phyloP scores from a whole-genome alignment of 2,113 vertebrate species.

The Pangasianodon hypophthalmus region DNA sequence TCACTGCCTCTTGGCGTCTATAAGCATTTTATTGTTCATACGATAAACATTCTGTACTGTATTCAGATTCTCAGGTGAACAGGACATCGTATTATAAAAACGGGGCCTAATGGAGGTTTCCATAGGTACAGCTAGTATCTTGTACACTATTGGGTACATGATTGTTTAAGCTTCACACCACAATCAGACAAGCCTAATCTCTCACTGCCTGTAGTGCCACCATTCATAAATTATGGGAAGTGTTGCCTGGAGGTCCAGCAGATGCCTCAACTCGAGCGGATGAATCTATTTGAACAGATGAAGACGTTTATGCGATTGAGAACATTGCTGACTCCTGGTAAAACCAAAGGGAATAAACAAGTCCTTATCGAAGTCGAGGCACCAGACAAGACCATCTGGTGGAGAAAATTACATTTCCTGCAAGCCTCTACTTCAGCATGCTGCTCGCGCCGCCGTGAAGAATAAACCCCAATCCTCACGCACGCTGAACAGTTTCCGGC shows the following conservation, averaged over 20 bases:
- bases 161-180: background rate
- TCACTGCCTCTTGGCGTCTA: slow-evolving; percentile 7
- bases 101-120: background rate
- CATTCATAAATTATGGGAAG: slow-evolving; percentile 17
- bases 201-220: background rate
- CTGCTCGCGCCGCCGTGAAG: slow-evolving; percentile 38
- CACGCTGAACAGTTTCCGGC: slow-evolving; percentile 34
- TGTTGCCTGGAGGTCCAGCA: slow-evolving; percentile 16
- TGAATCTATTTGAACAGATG: slow-evolving; percentile 24
- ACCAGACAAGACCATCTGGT: slow-evolving; percentile 60
- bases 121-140: background rate
- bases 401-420: slow-evolving; percentile 57
- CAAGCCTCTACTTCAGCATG: slow-evolving; percentile 45
- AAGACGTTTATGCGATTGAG: slow-evolving; percentile 44
- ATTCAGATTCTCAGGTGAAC: background rate
- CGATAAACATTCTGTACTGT: background rate
- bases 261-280: background rate
- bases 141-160: background rate
- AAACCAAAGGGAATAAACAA: slow-evolving; percentile 41
- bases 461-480: slow-evolving; percentile 40
- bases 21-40: background rate
- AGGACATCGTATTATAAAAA: background rate
- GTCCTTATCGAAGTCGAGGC: slow-evolving; percentile 41
- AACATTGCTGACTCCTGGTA: slow-evolving; percentile 40
- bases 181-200: slow-evolving; percentile 12